A percentile compares a stretch with the other conserved stretches of the same genome.
phyloP scores from a whole-genome alignment of 2,797 vertebrate species.

The Channallabes apus region DNA sequence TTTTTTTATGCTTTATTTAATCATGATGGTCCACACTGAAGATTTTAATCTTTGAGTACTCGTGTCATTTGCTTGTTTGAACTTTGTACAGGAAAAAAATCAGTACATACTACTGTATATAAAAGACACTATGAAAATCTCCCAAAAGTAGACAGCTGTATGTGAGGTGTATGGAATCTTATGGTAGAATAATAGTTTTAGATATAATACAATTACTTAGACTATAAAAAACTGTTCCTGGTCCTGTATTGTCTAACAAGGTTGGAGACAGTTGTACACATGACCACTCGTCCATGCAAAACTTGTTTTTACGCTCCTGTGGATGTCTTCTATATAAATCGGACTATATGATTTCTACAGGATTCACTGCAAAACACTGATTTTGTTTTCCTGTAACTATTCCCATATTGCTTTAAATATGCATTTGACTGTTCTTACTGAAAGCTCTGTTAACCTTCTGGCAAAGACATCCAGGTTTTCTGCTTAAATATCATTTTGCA shows the following conservation, averaged over 20 bases:
- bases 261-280: not conserved
- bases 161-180: not conserved
- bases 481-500: not conserved
- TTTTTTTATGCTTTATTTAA: not conserved
- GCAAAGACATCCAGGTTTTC: not conserved
- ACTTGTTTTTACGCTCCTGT: not conserved
- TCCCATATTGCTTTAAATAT: not conserved
- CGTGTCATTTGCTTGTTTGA: not conserved
- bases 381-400: not conserved
- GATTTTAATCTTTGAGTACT: not conserved
- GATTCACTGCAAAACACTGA: not conserved
- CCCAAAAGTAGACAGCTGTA: not conserved
- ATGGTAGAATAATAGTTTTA: not conserved
- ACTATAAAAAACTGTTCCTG: not conserved
- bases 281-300: not conserved
- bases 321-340: not conserved
- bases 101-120: not conserved
- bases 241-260: not conserved
- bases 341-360: not conserved
- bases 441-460: not conserved
- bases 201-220: not conserved
- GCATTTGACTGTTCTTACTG: not conserved
- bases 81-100: not conserved
- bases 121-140: not conserved
- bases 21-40: not conserved